Base-by-base conservation (phyloP, 2,888 invertebrate species). In the Leucoma salicis region DNA sequence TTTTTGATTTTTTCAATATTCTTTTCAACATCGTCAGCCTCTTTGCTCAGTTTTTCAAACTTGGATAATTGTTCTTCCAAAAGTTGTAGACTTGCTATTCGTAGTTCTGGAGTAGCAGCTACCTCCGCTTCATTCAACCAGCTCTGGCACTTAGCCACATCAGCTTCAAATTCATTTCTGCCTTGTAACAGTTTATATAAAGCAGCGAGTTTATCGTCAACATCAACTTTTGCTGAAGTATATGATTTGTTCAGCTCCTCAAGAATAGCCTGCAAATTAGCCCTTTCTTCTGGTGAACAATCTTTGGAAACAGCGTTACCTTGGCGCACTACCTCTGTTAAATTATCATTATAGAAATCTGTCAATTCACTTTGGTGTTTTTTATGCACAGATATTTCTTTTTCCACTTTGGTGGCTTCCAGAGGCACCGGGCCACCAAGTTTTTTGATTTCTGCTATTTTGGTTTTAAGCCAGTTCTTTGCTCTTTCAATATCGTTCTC, bases 111-210 rank as follows among this genome's bases (percentile, higher is more conserved):
- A 7, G 95, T 94, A 1, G 95, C 94, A 2, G 95, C 95, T 0
- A 96, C 95, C 78, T 97, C 97, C 16, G 96, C 96, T 82, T 98
- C 96, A 57, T 96, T 95, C 27, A 97, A 88, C 98, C 98, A 98
- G 61, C 95, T 93, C 53, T 95, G 93, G 70, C 96, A 94, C 63
- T 94, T 94, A 42, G 95, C 94, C 34, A 96, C 91, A 46, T 95
- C 94, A 31, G 91, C 91, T 80, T 98, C 98, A 62, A 97, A 96
- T 33, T 94, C 92, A 65, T 93, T 95, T 46, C 97, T 92, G 10
- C 94, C 94, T 74, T 94, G 93, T 8, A 96, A 82, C 8, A 96
- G 87, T 79, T 95, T 95, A 27, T 91, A 92, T 15, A 97, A 79
- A 0, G 93, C 92, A 44, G 93, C 91, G 48, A 94, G 91, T 63